Conservation (phyloP, 2,113 vertebrate species). For the Actinemys pallida region DNA sequence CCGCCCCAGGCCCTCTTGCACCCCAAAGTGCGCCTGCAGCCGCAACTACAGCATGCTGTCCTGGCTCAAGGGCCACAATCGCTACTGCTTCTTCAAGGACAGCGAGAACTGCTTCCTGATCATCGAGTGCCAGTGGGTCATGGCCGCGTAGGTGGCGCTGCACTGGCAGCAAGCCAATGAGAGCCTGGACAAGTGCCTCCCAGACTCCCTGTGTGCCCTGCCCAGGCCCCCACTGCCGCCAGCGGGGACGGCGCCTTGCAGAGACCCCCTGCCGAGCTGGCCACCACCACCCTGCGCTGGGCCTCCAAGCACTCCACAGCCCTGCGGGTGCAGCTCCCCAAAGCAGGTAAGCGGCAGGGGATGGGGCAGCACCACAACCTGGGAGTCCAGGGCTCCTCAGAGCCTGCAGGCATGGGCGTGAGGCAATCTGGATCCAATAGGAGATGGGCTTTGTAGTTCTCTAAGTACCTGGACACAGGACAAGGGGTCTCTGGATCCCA, state of each 20-base stretch:
- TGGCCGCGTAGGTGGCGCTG: slow-evolving; percentile 95
- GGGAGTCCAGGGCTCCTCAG: no score
- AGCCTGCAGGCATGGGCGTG: no score
- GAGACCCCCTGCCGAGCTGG: slow-evolving; percentile 25
- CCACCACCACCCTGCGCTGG: slow-evolving; percentile 74
- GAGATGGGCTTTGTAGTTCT: not conserved
- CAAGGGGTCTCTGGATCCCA: not conserved
- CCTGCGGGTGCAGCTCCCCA: slow-evolving; percentile 59
- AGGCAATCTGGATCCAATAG: no score
- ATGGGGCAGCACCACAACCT: no score
- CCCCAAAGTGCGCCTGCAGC: slow-evolving; percentile 95
- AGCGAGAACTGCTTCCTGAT: slow-evolving; percentile 98
- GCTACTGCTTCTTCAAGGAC: slow-evolving; percentile 96
- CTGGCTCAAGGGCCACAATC: slow-evolving; percentile 97
- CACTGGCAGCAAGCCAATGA: slow-evolving; percentile 95
- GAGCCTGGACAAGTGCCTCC: slow-evolving; percentile 93
- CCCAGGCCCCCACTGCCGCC: slow-evolving; percentile 67
- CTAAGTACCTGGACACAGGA: not conserved
- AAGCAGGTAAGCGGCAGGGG: slow-evolving; percentile 65
- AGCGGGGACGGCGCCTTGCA: not conserved
- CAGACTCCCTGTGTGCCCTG: slow-evolving; percentile 88
- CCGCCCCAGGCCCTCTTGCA: slow-evolving; percentile 88
- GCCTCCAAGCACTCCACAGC: slow-evolving; percentile 56
- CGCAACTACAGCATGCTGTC: slow-evolving; percentile 95
- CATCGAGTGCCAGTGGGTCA: slow-evolving; percentile 95